Percentiles rank a stretch among this genome's conserved stretches.
phyloP scores from a whole-genome alignment of 2,797 vertebrate species.

The Pseudotriccus pelzelni region DNA sequence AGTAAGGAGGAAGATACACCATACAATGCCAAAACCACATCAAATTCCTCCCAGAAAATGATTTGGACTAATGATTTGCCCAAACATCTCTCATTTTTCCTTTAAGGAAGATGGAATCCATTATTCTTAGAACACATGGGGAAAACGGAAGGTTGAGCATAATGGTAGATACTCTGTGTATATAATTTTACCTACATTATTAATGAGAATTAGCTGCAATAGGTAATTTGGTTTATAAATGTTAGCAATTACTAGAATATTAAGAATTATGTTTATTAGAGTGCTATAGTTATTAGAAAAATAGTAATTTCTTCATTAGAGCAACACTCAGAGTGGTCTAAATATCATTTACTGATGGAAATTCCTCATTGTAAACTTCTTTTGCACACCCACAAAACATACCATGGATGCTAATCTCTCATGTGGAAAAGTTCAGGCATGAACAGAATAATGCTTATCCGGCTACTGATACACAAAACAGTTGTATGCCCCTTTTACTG shows the following conservation, averaged over 20 bases:
- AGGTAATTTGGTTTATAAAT: not conserved
- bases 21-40: accelerated
- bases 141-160: not conserved
- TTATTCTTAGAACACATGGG: not conserved
- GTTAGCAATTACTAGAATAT: not conserved
- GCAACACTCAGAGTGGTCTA: not conserved
- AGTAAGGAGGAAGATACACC: not conserved
- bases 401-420: not conserved
- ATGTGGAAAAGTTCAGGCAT: not conserved
- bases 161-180: not conserved
- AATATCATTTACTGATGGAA: not conserved
- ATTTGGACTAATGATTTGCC: not conserved
- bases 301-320: not conserved
- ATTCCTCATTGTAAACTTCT: not conserved
- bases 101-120: not conserved
- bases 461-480: not conserved
- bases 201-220: not conserved
- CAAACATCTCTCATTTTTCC: not conserved
- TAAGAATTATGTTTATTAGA: not conserved
- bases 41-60: not conserved
- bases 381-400: not conserved
- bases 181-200: not conserved
- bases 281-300: not conserved
- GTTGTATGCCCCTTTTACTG: not conserved
- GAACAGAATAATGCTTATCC: not conserved